Conservation (phyloP, 2,888 invertebrate genomes). For the Ariolimax columbianus region DNA sequence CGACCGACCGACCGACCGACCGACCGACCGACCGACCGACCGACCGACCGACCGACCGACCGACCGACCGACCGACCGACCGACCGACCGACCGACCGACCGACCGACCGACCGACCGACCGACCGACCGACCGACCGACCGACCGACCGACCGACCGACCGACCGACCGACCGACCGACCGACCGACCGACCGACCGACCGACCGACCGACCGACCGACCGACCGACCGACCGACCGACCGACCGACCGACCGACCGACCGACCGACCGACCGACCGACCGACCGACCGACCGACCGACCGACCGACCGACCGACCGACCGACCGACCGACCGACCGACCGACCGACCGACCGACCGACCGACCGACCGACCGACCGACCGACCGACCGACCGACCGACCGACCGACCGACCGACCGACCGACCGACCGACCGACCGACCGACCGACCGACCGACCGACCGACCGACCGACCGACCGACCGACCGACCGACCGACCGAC, state of each 20-base stretch:
- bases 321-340: no score
- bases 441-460: not conserved
- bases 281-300: no score
- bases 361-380: no score
- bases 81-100: not conserved
- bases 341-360: no score
- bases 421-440: not conserved
- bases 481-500: no score
- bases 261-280: no score
- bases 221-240: no score
- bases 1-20: not conserved
- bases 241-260: no score
- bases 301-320: no score
- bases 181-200: no score
- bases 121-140: not conserved
- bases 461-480: slow-evolving; percentile 1
- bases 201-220: no score
- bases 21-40: not conserved
- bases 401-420: not conserved
- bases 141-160: not conserved
- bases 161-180: not conserved
- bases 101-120: not conserved
- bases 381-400: not conserved
- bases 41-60: not conserved
- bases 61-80: not conserved